Evolutionary conservation across 2,797 vertebrate genomes (phyloP), one percentile per base, ranked within the genome.

Genomic region (Brachymystax lenok): DNA sequence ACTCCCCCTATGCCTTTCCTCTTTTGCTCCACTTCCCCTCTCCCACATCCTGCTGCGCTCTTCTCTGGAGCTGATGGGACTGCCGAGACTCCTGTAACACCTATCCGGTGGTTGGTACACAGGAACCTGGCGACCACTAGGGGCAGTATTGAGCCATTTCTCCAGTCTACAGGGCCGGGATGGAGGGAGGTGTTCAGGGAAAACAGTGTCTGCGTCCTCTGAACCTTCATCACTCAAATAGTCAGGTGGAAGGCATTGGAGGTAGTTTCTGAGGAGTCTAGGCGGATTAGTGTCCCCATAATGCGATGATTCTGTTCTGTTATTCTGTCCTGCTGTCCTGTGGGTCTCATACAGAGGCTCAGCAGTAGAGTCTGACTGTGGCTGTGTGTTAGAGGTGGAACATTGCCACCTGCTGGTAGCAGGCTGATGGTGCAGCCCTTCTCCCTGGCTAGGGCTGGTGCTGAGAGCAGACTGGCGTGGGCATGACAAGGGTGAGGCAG

Each of bases 321-420:
- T 85, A 81, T 54, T 83, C 61, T 79, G 85, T 79, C 84, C 84
- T 3, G 71, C 71, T 77, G 68, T 21, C 63, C 81, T 85, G 74
- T 75, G 81, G 64, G 73, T 86, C 77, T 73, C 80, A 72, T 79
- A 79, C 67, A 67, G 74, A 83, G 79, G 75, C 85, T 83, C 68
- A 61, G 77, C 56, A 83, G 21, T 70, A 21, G 71, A 77, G 68
- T 88, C 82, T 52, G 88, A 86, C n/a, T 67, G 71, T 56, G 68
- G 61, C n/a, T 69, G 71, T 61, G 68, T 64, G 71, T 80, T 71
- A 67, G 88, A 90, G 74, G 86, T 80, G 52, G 84, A 89, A 82
- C 52, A 81, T 7, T 69, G 88, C 89, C 92, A 81, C 84, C 90
- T 89, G 83, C 77, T 91, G 90, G 87, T 33, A 51, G 70, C 1